Base-by-base conservation (phyloP, 2,797 vertebrate genomes). In the Hypotaenidia okinawae region DNA sequence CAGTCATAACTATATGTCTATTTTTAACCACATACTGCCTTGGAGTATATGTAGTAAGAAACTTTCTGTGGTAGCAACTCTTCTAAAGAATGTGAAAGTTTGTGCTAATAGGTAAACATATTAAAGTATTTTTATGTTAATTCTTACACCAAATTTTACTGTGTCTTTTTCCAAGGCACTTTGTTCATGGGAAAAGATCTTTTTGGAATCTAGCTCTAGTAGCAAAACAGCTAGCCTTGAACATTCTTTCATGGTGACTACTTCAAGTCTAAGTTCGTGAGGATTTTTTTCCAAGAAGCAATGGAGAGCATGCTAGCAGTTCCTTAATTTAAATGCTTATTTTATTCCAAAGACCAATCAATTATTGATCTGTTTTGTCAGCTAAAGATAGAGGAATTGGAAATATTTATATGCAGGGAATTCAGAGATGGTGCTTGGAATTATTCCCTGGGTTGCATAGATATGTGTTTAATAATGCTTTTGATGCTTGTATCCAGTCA, bases 331-430 rank as follows among this genome's bases (percentile, higher is more conserved):
- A 64, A 78, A 72, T 76, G 28, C 10, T 19, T 54, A 11, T 67
- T 89, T 86, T 41, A 79, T 84, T 84, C 41, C 13, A 39, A 78
- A 89, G 30, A n/a, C 19, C 30, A 89, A 68, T 67, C 63, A 92
- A 92, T 75, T 90, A 63, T 55, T 75, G 66, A 77, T 93, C 76
- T 78, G 6, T 19, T 92, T 87, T 86, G 9, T 69, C 59, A 87
- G 21, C 11, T 84, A 73, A 10, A 79, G 52, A 52, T 63, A 75
- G 57, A 74, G 13, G 30, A 63, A 81, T 55, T 32, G 57, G 81
- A 67, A 92, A 89, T 84, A 95, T 61, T 91, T 94, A 79, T 84
- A 37, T 52, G 15, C 17, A 87, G 61, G 41, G 63, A 91, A 89
- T 91, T 94, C 37, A 83, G 68, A 80, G 17, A 81, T 23, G 13